Evolutionary conservation across 2,113 vertebrate genomes (phyloP), one percentile per base, ranked within the genome.

Genomic region (Mustela lutreola): DNA sequence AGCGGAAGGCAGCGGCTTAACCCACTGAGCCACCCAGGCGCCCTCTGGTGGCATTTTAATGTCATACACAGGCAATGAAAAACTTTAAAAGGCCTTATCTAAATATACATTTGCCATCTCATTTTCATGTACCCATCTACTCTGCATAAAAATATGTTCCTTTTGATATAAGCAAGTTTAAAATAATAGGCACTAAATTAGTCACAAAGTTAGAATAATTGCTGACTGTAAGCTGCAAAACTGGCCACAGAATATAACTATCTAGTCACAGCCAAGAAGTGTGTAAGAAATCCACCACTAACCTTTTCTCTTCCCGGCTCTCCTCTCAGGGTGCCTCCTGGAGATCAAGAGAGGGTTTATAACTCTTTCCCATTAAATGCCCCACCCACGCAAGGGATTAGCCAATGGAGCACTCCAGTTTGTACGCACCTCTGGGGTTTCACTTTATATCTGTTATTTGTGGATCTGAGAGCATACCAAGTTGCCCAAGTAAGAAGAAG

Each of bases 221-320:
- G 33, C 31, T 89, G 11, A 94, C 28, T 92, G 45, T 79, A 87
- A 94, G 6, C 39, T 82, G 48, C 16, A 82, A 75, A 76, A 60
- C n/a, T 42, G 33, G 42, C 53, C 60, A 26, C 24, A 89, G 91
- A 78, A 78, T 65, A 36, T 22, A 89, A 63, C 56, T 63, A 42
- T 14, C 24, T 7, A 67, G 48, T 4, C 42, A 45, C 93, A 22
- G 22, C 45, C 62, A 71, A 97, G 5, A 90, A 86, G 7, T 36
- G 16, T n/a, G 28, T n/a, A 73, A 90, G 53, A 82, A 93, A 11
- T 28, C 28, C n/a, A 36, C 31, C 70, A 94, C 97, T 93, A 19
- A 97, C 97, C 97, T 97, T 94, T 4, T 18, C 39, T 88, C 63
- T 88, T 90, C n/a, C 1, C 15, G 58, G 56, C 24, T 85, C 31